These are phyloP conservation scores for Osmerus eperlanus DNA, from an alignment of 2,113 vertebrate genomes.

Conservation along the genomic window DNA sequence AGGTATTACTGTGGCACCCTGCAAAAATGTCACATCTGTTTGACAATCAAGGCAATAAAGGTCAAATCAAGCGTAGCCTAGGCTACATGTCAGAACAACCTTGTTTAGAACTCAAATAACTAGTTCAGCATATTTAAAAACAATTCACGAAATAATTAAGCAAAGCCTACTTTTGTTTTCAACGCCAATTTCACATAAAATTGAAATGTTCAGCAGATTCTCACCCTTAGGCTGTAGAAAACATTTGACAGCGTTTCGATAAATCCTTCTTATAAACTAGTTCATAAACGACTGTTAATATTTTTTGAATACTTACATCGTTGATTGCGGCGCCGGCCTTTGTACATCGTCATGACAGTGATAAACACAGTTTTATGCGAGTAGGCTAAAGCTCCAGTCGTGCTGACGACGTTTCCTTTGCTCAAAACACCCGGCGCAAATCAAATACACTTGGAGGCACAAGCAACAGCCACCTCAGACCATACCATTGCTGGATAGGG, in stretches of 20 bases:
- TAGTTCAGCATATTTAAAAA: too few relatives aligned
- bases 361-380: not conserved
- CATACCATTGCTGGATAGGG: constrained; percentile 59
- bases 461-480: constrained; percentile 44
- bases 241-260: not conserved
- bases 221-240: not conserved
- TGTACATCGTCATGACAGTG: constrained; percentile 83
- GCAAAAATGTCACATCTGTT: too few relatives aligned
- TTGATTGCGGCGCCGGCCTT: constrained; percentile 88
- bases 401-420: constrained; percentile 2
- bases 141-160: too few relatives aligned
- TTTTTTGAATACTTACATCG: constrained; percentile 85
- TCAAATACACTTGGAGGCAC: not conserved
- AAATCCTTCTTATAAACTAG: too few relatives aligned
- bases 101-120: too few relatives aligned
- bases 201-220: not conserved
- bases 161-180: too few relatives aligned
- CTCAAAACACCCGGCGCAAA: constrained; percentile 24
- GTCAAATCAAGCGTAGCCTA: too few relatives aligned
- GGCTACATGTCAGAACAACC: too few relatives aligned
- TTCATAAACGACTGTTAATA: not conserved
- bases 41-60: too few relatives aligned
- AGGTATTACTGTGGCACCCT: too few relatives aligned
- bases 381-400: not conserved
- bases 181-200: too few relatives aligned